A percentile compares a stretch with the other conserved stretches of the same genome.
Evolutionary conservation across 2,797 vertebrate species (phyloP).

Genomic region (Borostomias antarcticus): DNA sequence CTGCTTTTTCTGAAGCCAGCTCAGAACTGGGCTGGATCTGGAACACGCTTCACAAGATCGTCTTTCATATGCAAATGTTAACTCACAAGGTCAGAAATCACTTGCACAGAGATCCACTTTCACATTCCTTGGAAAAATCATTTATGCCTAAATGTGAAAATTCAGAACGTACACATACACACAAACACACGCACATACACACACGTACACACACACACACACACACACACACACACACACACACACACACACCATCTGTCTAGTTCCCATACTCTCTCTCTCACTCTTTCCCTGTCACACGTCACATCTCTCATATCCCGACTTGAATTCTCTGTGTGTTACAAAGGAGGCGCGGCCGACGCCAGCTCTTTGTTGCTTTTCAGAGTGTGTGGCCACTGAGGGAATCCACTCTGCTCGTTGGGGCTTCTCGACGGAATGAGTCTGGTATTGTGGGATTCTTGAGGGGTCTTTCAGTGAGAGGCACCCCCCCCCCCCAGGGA

Average conservation of each 20-base stretch:
- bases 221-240: slow-evolving; percentile 26
- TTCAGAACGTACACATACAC: too few species aligned
- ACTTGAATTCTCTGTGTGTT: slow-evolving; percentile 30
- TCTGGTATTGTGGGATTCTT: slow-evolving; percentile 41
- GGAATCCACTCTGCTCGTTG: neutral
- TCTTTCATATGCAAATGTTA: too few species aligned
- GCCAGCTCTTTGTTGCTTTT: slow-evolving; percentile 48
- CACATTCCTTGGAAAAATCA: too few species aligned
- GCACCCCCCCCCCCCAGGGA: neutral
- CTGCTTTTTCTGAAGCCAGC: too few species aligned
- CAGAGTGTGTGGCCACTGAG: slow-evolving; percentile 9
- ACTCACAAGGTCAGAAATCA: too few species aligned
- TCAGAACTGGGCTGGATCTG: too few species aligned
- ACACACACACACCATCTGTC: slow-evolving; percentile 33
- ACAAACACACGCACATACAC: too few species aligned
- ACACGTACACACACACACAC: slow-evolving; percentile 19
- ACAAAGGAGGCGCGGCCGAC: slow-evolving; percentile 30
- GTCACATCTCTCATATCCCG: neutral
- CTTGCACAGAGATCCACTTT: too few species aligned
- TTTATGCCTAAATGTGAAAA: too few species aligned
- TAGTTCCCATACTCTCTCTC: slow-evolving; percentile 33
- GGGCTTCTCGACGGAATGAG: slow-evolving; percentile 27
- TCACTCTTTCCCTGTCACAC: slow-evolving; percentile 27
- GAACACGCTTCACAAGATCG: too few species aligned
- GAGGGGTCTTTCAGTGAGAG: neutral